Base-by-base conservation (phyloP, 2,797 vertebrate species). In the Leptatherina wallacei region DNA sequence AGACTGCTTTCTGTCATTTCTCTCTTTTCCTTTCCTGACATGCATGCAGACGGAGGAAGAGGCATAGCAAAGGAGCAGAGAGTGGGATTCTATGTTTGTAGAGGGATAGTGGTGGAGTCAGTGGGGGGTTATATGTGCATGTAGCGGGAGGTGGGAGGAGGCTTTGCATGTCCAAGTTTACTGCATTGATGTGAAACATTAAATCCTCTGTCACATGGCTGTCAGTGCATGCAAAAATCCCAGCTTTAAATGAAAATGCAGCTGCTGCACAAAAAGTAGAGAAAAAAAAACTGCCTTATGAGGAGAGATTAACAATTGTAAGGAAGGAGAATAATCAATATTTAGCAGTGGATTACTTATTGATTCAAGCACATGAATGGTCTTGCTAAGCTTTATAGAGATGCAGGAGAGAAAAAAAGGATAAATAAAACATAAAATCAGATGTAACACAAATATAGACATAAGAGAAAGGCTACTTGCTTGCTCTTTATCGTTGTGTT, bases 141-240 rank as follows among this genome's bases (percentile, higher is more conserved):
- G 74, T 44, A 67, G 67, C 55, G 77, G 54, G 49, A 49, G 51
- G 30, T 68, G 62, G 65, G 73, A 68, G 58, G 76, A 67, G 55
- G 73, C 58, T 22, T 77, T 82, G 81, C 83, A 91, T 88, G 85
- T 89, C 85, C 81, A 92, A 91, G 88, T 89, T 92, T 81, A 84
- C 89, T 89, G 90, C 88, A 89, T 86, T 86, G 83, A 83, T 86
- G 69, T 85, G 51, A 75, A 75, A 69, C 67, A 70, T 71, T 35
- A 61, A 73, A 77, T 74, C 7, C 5, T 69, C 42, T 58, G 44
- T 80, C 78, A 87, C 70, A 64, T 80, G 74, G 58, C 58, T 14
- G 32, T 51, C 11, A 24, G 52, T 61, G 69, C 66, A 61, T 63
- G 65, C 33, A 69, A 6, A 54, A n/a, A 16, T 14, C 16, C 27